phyloP scores from a whole-genome alignment of 2,888 invertebrate species.

The Melipona beecheii region DNA sequence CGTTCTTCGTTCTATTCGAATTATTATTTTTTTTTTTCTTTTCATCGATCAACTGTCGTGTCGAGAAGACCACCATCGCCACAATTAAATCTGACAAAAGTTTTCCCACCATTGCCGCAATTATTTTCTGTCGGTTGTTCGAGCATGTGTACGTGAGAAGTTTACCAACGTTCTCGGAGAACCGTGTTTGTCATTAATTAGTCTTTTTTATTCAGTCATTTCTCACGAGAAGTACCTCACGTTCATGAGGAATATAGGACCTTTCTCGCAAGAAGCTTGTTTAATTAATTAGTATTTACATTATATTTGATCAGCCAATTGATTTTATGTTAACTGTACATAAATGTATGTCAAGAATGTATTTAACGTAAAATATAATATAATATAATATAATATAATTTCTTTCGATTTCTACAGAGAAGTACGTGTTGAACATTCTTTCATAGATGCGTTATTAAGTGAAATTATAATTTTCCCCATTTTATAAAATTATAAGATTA shows the following conservation, averaged over 20 bases:
- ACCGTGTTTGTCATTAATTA: neutral
- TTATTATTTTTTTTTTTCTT: neutral
- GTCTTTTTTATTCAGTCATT: neutral
- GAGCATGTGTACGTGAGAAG: neutral
- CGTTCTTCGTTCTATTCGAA: constrained; percentile 14
- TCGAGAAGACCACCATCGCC: neutral
- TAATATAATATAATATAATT: too few species aligned
- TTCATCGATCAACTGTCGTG: constrained; percentile 9
- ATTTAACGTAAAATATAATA: too few species aligned
- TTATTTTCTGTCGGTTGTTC: constrained; percentile 11
- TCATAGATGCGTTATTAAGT: neutral
- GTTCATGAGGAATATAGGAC: too few species aligned
- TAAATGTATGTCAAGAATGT: too few species aligned
- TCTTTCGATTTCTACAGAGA: too few species aligned
- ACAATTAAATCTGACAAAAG: constrained; percentile 36
- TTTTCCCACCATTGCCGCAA: constrained; percentile 8
- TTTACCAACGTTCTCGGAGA: neutral
- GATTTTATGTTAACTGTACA: too few species aligned
- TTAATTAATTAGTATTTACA: too few species aligned
- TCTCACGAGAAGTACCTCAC: too few species aligned
- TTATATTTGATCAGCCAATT: too few species aligned
- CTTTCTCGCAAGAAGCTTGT: too few species aligned
- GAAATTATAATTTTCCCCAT: neutral
- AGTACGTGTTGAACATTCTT: neutral
- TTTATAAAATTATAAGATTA: neutral